A percentile compares a stretch with the other conserved stretches of the same genome.
phyloP scores from a whole-genome alignment of 1,140 invertebrate species.

The Sinonovacula constricta region DNA sequence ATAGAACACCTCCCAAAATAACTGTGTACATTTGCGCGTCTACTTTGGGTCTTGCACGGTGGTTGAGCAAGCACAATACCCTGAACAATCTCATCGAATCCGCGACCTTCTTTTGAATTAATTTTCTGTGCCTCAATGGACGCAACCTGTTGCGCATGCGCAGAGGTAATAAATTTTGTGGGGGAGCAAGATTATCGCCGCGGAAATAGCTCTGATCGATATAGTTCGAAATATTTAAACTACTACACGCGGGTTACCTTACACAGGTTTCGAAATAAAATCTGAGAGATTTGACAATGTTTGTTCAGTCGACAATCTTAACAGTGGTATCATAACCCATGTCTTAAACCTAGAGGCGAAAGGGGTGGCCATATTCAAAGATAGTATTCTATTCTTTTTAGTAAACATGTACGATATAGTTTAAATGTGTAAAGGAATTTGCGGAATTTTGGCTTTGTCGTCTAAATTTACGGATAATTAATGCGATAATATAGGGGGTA shows the following conservation, averaged over 20 bases:
- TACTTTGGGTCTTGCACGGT: constrained; percentile 16
- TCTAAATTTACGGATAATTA: no score
- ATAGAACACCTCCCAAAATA: constrained; percentile 25
- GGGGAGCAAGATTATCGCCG: constrained; percentile 2
- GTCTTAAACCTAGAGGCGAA: not conserved
- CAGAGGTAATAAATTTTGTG: constrained; percentile 13
- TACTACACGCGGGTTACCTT: constrained; percentile 2
- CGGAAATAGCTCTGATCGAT: not conserved
- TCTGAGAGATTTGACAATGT: not conserved
- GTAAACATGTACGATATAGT: no score
- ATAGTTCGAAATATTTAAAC: constrained; percentile 12
- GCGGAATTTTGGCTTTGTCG: no score
- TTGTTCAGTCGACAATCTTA: not conserved
- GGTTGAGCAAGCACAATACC: constrained; percentile 31
- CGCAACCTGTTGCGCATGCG: constrained; percentile 36
- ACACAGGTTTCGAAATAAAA: constrained; percentile 2
- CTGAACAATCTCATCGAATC: constrained; percentile 15
- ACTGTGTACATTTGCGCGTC: constrained; percentile 46
- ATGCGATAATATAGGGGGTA: no score
- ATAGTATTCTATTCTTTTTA: no score
- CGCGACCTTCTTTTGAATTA: constrained; percentile 19
- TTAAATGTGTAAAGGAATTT: no score
- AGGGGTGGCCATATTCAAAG: no score
- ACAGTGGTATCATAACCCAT: not conserved
- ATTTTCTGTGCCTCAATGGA: constrained; percentile 24